Conservation (phyloP, 2,797 vertebrate genomes). For the Halcyon badia region DNA sequence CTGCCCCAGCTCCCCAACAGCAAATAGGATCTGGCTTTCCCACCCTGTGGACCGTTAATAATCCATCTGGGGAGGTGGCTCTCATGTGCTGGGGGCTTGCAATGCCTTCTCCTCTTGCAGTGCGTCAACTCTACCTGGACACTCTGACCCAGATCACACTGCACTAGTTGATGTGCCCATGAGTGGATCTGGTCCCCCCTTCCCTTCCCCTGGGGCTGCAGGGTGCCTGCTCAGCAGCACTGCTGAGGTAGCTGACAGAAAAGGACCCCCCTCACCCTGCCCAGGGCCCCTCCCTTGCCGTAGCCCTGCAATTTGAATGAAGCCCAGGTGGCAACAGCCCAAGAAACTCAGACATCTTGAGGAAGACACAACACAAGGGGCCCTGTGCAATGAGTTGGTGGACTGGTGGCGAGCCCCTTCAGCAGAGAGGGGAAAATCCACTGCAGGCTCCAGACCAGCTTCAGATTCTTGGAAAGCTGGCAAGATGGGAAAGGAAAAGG, state of each 20-base stretch:
- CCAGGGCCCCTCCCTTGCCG: neutral
- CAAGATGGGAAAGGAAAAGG: neutral
- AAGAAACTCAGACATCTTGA: neutral
- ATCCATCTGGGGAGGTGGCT: neutral
- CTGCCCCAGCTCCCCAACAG: neutral
- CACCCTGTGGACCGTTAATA: neutral
- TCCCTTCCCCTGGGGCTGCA: neutral
- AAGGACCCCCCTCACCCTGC: neutral
- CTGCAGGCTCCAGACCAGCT: neutral
- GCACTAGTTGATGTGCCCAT: rapidly evolving
- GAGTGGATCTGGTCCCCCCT: neutral
- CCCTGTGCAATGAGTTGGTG: neutral
- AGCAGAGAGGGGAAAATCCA: neutral
- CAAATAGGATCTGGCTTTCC: neutral
- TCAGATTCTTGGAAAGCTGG: neutral
- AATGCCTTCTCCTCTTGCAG: neutral
- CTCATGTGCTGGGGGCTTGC: neutral
- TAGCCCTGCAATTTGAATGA: neutral
- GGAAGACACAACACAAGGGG: neutral
- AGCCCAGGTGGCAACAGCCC: neutral
- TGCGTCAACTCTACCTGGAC: neutral
- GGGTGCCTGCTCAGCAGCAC: neutral
- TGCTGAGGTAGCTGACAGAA: neutral
- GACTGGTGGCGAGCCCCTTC: neutral
- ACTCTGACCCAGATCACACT: neutral